Base-by-base conservation (phyloP, 2,113 vertebrate genomes). In the Dipodomys ordii region DNA sequence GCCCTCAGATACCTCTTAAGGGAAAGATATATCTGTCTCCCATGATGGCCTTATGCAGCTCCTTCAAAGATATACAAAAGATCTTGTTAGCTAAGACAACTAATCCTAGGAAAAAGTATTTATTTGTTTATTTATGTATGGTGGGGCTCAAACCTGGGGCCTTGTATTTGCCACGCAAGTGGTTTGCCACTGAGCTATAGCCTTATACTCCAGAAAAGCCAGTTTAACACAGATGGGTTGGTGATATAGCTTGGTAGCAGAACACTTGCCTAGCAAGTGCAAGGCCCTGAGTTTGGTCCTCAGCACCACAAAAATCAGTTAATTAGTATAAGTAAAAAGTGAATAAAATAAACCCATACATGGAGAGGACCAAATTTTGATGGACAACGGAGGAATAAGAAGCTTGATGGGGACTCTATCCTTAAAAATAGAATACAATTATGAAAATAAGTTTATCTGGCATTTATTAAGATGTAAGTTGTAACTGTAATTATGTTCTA, bases 391-490 rank as follows among this genome's bases (percentile, higher is more conserved):
- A 85, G 32, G 49, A 87, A 73, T 71, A 76, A 64, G 25, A 73
- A 39, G n/a, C 32, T 60, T 83, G 28, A 65, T 4, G 35, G 11
- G 62, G 19, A 87, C 35, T 86, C 80, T 30, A 25, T 84, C 77
- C 80, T 95, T 76, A 74, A 93, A 97, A 92, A 73, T 60, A 80
- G 83, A 86, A 7, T 72, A n/a, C 83, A 92, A 91, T 53, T 76
- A 57, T 62, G 68, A 80, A 81, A 46, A 32, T 67, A 53, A 69
- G 35, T 32, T 92, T 78, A 73, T 57, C 5, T 83, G 44, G 49
- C 72, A 67, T 73, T 64, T 64, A 57, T 25, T 62, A 57, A 93
- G 69, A 76, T 68, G 0, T 60, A 44, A 25, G 10, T 76, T 88
- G 22, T 62, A 30, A 44, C 20, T 76, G 5, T 28, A 82, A 88